Evolutionary conservation across 2,797 vertebrate genomes (phyloP), one percentile per base, ranked within the genome.

Genomic region (Xenops minutus): DNA sequence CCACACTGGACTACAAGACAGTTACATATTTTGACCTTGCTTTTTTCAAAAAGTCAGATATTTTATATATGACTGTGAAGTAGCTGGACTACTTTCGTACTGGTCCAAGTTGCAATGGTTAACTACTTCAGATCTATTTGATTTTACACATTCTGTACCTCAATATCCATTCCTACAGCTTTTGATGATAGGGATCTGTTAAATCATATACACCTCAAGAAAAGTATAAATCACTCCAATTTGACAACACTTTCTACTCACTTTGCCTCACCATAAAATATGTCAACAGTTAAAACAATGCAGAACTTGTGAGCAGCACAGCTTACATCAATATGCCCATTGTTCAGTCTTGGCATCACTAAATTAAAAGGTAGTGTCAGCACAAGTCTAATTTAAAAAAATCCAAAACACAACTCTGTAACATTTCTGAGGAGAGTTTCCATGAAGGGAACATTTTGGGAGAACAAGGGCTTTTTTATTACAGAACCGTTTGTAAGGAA

Each of bases 101-200:
- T 30, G 29, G 14, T 46, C 26, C 26, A 23, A 32, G 30, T 77
- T 63, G 39, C 12, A 41, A 90, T 59, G 20, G 23, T 74, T 78
- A 59, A 27, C 44, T 71, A 56, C 39, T 84, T 81, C 62, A 89
- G 41, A 52, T 69, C 43, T 67, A 32, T 83, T 81, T 68, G n/a
- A 44, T 89, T 84, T 89, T 89, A 67, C 7, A 49, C 17, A 58
- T 85, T 71, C 62, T 69, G 8, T 68, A 81, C 11, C 43, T 86
- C 66, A 88, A 32, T 54, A 86, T 52, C 15, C 30, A 64, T 73
- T 84, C 13, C 17, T 52, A 58, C 10, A n/a, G 22, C 46, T 86
- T 93, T 75, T 90, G 37, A 79, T 81, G 24, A 91, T 92, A 87
- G 93, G 19, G 22, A 80, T 91, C 68, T 91, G 26, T 58, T 79